These are phyloP conservation scores for Polyommatus iphigenia DNA, from an alignment of 2,888 invertebrate species.

Conservation along the genomic window DNA sequence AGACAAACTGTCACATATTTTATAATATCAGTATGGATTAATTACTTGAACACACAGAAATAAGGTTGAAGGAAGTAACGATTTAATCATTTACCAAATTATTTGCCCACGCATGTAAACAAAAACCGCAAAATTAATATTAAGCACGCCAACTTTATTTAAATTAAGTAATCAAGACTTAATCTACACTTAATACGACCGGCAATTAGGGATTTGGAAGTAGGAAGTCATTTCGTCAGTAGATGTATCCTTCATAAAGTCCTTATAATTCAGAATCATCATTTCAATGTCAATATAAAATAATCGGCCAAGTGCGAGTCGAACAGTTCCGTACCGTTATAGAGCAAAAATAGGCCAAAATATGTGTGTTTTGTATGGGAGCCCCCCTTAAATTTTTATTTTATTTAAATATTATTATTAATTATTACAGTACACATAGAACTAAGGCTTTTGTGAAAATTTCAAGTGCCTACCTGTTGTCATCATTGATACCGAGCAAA, in stretches of 20 bases:
- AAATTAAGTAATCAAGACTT: not conserved
- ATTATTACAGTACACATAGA: no score
- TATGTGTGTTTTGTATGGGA: no score
- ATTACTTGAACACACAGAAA: not conserved
- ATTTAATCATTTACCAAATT: not conserved
- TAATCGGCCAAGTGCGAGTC: no score
- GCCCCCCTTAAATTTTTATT: no score
- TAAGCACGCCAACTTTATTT: not conserved
- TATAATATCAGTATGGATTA: no score
- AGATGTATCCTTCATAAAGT: not conserved
- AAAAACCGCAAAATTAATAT: not conserved
- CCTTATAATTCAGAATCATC: not conserved
- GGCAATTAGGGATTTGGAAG: not conserved
- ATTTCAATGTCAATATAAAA: not conserved
- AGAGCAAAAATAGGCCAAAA: no score
- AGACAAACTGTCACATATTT: no score
- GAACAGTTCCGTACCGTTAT: no score
- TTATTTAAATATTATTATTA: no score
- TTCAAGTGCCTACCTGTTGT: no score
- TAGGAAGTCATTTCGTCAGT: not conserved
- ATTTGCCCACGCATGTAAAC: not conserved
- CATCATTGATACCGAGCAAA: no score
- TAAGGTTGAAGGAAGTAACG: slow-evolving; percentile 10
- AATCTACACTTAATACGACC: not conserved
- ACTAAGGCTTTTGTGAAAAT: no score